Base-by-base conservation (phyloP, 1,140 invertebrate species). In the Drosophila quadrilineata region DNA sequence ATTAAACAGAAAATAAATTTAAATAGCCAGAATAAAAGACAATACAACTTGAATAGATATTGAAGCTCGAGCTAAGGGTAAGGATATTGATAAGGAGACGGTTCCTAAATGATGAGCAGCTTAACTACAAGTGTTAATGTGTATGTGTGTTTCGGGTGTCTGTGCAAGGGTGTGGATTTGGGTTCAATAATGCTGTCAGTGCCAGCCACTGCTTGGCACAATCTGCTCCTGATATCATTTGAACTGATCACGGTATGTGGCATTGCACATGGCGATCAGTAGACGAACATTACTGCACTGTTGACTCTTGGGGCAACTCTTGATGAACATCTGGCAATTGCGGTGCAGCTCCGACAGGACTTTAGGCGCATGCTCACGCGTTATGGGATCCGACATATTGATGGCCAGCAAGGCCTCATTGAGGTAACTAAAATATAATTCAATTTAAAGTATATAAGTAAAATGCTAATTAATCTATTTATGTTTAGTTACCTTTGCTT, bases 381-480 rank as follows among this genome's bases (percentile, higher is more conserved):
- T 97, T 6, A 95, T 92, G 0, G 94, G 92, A 90, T 96, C 94
- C 2, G 90, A 91, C 3, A 93, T 92, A 87, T 97, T 95, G 35
- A 98, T 90, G 88, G 94, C 96, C 87, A 97, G 92, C 48, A 98
- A 92, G 2, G 96, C 96, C 85, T 97, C 96, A 87, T 96, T 94
- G 22, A 98, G 91, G 91, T 96, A 98, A 74, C 96, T 97, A 10
- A 52, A 58, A 86, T 17, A 57, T 14, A 29, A n/a, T 2, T 24
- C 24, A 6, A 6, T 6, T 48, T 22, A 26, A 16, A 28, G 2
- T 21, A 17, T 38, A 16, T 38, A 16, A 5, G 0, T 14, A 33
- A 3, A 9, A 53, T 17, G 4, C n/a, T 6, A 19, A 31, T 17
- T 10, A 29, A 29, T 16, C 19, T n/a, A 31, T 6, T 6, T 6